A percentile compares a stretch with the other conserved stretches of the same genome.
Conservation (phyloP, 2,797 vertebrate species). For the Sebastolobus altivelis region DNA sequence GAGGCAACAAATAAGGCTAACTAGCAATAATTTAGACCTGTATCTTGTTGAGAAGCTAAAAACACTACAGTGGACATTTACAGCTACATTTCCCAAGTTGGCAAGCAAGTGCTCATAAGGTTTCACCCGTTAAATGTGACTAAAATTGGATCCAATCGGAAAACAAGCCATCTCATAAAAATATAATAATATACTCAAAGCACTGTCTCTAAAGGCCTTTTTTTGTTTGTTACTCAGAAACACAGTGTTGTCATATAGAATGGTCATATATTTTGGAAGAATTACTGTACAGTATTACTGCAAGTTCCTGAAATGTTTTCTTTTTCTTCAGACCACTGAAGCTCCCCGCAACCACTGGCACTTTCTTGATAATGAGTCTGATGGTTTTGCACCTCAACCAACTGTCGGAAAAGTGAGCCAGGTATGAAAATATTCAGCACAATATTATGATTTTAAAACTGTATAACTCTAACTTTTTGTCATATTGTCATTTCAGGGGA, state of each 20-base stretch:
- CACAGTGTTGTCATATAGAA: not conserved
- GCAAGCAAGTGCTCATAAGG: too few relatives aligned
- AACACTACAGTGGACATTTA: not conserved
- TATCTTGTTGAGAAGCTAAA: not conserved
- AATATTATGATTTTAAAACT: not conserved
- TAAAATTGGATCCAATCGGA: too few relatives aligned
- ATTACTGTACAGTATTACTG: not conserved
- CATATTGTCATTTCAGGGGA: not conserved
- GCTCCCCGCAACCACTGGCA: fast-evolving
- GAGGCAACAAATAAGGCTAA: not conserved
- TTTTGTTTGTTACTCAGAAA: not conserved
- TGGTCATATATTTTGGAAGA: not conserved
- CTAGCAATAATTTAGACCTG: not conserved
- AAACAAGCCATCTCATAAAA: not conserved
- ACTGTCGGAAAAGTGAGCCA: fast-evolving
- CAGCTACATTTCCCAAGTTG: not conserved
- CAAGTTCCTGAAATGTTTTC: not conserved
- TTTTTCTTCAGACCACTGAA: fast-evolving
- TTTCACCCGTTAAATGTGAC: too few relatives aligned
- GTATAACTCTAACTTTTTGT: not conserved
- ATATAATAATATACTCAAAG: not conserved
- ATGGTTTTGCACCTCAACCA: fast-evolving
- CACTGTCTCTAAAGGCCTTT: not conserved
- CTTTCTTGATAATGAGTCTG: fast-evolving
- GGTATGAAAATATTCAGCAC: not conserved